Evolutionary conservation across 2,113 vertebrate genomes (phyloP).

Genomic region (Sebastes fasciatus): DNA sequence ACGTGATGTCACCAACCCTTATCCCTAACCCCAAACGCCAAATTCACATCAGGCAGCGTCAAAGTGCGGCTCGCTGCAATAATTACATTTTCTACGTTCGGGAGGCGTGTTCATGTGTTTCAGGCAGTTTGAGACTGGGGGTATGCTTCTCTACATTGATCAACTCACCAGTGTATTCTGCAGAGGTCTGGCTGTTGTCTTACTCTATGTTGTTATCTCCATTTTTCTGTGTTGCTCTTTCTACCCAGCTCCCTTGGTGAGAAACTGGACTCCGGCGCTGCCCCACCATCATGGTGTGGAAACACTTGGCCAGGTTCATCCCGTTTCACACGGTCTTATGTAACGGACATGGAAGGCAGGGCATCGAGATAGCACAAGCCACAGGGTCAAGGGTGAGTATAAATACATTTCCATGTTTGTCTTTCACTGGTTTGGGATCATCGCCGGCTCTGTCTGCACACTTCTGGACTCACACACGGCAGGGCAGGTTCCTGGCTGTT

Average conservation of each 20-base stretch:
- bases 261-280: constrained; percentile 13
- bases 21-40: too few species aligned
- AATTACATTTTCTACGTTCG: too few species aligned
- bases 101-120: too few species aligned
- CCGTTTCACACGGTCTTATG: constrained; percentile 47
- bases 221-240: constrained; percentile 48
- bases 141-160: background rate
- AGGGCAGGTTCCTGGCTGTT: background rate
- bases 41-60: too few species aligned
- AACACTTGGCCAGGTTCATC: constrained; percentile 23
- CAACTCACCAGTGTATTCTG: background rate
- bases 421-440: constrained; percentile 32
- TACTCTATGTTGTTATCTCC: background rate
- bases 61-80: too few species aligned
- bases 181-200: constrained; percentile 17
- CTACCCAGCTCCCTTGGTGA: constrained; percentile 15
- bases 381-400: constrained; percentile 25
- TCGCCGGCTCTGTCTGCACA: constrained; percentile 32
- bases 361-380: background rate
- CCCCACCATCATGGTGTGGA: background rate
- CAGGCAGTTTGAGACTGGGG: too few species aligned
- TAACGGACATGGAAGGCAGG: constrained; percentile 31
- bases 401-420: constrained; percentile 53
- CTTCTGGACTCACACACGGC: constrained; percentile 6
- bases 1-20: too few species aligned